These are phyloP conservation scores for Labeo rohita DNA, from an alignment of 2,113 vertebrate genomes.

Conservation along the genomic window DNA sequence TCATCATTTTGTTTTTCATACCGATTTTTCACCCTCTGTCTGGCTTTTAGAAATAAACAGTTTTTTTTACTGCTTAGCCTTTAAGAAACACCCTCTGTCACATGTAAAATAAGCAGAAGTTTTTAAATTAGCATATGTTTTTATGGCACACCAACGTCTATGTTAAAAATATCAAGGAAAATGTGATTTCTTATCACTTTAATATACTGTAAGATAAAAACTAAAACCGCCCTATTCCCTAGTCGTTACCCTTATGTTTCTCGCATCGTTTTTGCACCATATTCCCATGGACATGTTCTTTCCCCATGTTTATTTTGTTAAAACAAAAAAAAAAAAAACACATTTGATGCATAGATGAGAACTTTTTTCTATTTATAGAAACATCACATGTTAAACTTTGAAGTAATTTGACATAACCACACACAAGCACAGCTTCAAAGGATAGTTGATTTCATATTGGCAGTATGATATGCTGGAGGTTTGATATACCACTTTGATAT, in stretches of 20 bases:
- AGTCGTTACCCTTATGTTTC: too few species aligned
- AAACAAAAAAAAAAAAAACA: background rate
- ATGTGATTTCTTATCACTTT: background rate
- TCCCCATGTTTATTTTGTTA: background rate
- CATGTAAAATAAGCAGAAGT: background rate
- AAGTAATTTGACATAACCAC: background rate
- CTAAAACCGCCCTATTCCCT: background rate
- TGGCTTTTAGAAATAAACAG: background rate
- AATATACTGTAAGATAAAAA: background rate
- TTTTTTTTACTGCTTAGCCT: background rate
- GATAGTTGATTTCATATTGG: background rate
- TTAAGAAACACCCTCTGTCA: background rate
- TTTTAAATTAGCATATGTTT: background rate
- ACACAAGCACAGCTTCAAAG: slow-evolving; percentile 13
- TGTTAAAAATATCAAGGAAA: background rate
- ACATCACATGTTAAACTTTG: background rate
- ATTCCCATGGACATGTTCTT: background rate
- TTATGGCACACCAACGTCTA: background rate
- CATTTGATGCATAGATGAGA: background rate
- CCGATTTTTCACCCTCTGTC: background rate
- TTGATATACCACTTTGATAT: slow-evolving; percentile 28
- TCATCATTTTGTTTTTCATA: background rate
- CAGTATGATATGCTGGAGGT: background rate
- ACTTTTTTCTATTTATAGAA: slow-evolving; percentile 8
- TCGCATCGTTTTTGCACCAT: background rate